Evolutionary conservation across 2,113 vertebrate genomes (phyloP), one percentile per base, ranked within the genome.

Genomic region (Diglossa brunneiventris): DNA sequence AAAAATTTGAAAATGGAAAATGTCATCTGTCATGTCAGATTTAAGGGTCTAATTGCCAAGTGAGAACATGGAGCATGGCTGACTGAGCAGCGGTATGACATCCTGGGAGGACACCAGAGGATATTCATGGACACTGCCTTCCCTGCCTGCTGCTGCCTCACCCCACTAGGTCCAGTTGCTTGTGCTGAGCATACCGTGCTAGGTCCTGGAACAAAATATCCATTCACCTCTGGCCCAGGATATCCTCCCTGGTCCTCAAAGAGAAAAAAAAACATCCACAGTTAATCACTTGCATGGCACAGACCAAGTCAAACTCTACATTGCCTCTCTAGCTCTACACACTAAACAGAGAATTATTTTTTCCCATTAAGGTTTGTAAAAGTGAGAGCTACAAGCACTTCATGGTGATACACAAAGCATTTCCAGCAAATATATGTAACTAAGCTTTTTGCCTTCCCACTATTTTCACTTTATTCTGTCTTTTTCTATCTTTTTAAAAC

Each of bases 1-100:
- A 33, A 18, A 83, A 86, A 39, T 85, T 91, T 37, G 81, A 61
- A 86, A 92, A 94, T 61, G 67, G 68, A 77, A 96, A 96, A 95
- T 92, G 87, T 88, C 93, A 93, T 63, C 92, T 95, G 95, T 95
- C 90, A 44, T 56, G 75, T 94, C 18, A 20, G 75, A 96, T 97
- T 95, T 97, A 64, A 94, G 61, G 78, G 85, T 81, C 50, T 52
- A 12, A 76, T 96, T 86, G 72, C 82, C 56, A 72, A 47, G 35
- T 30, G 55, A 94, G 64, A 77, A 21, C 59, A 49, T 0, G 2
- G 35, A 78, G 41, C 47, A 68, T 0, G 2, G 75, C 61, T 95
- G 88, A 83, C 68, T 68, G 87, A 90, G 75, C 2, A 0, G 56
- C 1, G 0, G 27, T 10, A 31, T 94, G 94, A 85, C 42, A 67